Evolutionary conservation across 2,113 vertebrate genomes (phyloP).

Genomic region (Upupa epops): DNA sequence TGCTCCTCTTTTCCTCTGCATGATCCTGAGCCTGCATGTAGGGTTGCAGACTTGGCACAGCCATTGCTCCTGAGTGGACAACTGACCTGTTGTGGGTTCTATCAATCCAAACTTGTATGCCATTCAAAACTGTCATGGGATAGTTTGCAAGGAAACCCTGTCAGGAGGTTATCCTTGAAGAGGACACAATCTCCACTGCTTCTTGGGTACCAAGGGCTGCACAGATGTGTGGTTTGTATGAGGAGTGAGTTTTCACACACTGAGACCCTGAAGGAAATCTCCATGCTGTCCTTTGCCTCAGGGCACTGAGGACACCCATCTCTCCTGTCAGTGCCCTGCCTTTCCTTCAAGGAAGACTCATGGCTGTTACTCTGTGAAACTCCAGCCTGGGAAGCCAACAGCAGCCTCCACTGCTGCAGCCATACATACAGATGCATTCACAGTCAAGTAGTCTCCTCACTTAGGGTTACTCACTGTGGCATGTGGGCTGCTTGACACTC

Average conservation of each 20-base stretch:
- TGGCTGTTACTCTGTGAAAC: neutral
- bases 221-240: neutral
- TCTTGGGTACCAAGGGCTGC: neutral
- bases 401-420: fast-evolving
- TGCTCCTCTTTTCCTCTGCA: neutral
- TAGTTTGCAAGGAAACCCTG: neutral
- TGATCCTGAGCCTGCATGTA: neutral
- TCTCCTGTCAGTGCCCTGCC: neutral
- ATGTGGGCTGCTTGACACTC: neutral
- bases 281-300: neutral
- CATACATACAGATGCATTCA: fast-evolving
- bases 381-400: neutral
- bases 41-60: neutral
- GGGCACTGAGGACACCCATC: neutral
- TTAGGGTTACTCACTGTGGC: fast-evolving
- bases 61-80: neutral
- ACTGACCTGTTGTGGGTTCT: neutral
- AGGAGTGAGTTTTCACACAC: neutral
- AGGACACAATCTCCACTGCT: fast-evolving
- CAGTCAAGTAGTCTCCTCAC: fast-evolving
- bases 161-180: fast-evolving
- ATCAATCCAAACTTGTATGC: neutral
- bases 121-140: neutral
- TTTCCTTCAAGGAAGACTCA: neutral
- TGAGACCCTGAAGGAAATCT: neutral